Evolutionary conservation across 2,888 invertebrate genomes (phyloP).

Genomic region (Coleophora deauratella): DNA sequence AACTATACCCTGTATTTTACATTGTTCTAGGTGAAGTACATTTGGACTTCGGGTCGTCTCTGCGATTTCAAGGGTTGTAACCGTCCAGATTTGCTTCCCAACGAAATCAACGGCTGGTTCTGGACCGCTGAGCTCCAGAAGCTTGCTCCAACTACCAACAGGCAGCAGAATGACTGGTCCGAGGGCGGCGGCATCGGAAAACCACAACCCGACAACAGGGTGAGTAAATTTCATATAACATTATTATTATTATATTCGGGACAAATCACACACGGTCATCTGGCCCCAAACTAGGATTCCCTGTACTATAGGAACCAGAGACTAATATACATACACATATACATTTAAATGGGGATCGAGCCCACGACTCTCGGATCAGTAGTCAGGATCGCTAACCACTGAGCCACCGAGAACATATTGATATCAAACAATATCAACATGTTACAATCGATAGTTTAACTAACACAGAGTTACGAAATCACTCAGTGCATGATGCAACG

Average conservation of each 20-base stretch:
- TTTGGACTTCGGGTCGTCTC: constrained; percentile 92
- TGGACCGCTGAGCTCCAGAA: constrained; percentile 92
- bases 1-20: too few relatives aligned
- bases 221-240: constrained; percentile 24
- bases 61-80: constrained; percentile 95
- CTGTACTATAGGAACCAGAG: too few relatives aligned
- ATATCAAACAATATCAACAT: background rate
- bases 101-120: constrained; percentile 91
- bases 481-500: constrained; percentile 41
- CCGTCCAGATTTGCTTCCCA: constrained; percentile 87
- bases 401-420: too few relatives aligned
- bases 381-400: too few relatives aligned
- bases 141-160: constrained; percentile 86
- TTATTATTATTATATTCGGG: too few relatives aligned
- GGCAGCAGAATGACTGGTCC: constrained; percentile 91
- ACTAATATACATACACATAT: too few relatives aligned
- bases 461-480: constrained; percentile 34
- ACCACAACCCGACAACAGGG: constrained; percentile 91
- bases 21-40: constrained; percentile 87
- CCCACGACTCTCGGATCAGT: too few relatives aligned
- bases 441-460: background rate
- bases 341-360: too few relatives aligned
- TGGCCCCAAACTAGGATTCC: too few relatives aligned
- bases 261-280: too few relatives aligned
- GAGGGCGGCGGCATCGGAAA: constrained; percentile 88